Conservation (phyloP, 2,113 vertebrate genomes). For the Myrmecobius fasciatus region DNA sequence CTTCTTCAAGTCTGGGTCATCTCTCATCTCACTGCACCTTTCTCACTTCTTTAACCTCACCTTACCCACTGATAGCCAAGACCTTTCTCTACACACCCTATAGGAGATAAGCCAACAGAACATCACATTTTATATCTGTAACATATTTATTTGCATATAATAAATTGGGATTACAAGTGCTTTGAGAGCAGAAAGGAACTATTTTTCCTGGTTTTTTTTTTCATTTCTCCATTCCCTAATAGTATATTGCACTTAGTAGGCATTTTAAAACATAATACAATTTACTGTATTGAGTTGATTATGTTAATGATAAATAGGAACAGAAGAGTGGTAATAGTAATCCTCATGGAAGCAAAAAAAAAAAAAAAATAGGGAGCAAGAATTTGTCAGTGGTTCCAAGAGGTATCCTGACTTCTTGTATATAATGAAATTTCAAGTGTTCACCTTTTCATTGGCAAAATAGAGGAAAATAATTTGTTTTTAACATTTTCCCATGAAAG, state of each 20-base stretch:
- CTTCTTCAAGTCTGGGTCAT: background rate
- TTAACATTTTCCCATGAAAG: conserved; percentile 13
- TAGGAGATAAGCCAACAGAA: background rate
- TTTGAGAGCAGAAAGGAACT: background rate
- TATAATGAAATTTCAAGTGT: background rate
- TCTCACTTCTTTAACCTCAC: too few relatives aligned
- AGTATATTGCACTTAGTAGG: background rate
- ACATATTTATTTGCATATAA: background rate
- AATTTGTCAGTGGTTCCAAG: background rate
- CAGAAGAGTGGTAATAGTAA: background rate
- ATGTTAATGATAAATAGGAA: background rate
- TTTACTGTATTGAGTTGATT: background rate
- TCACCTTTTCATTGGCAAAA: conserved; percentile 23
- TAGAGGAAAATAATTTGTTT: conserved; percentile 8
- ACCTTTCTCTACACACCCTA: too few relatives aligned
- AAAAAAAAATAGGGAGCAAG: background rate
- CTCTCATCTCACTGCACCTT: background rate
- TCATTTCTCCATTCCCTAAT: background rate
- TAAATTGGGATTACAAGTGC: background rate
- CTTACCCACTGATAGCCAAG: too few relatives aligned
- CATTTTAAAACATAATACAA: background rate
- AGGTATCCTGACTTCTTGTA: background rate
- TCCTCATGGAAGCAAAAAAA: background rate
- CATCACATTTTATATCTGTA: background rate
- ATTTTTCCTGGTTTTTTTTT: background rate